Evolutionary conservation across 2,888 invertebrate species (phyloP), one percentile per base, ranked within the genome.

Genomic region (Heliconius sara): DNA sequence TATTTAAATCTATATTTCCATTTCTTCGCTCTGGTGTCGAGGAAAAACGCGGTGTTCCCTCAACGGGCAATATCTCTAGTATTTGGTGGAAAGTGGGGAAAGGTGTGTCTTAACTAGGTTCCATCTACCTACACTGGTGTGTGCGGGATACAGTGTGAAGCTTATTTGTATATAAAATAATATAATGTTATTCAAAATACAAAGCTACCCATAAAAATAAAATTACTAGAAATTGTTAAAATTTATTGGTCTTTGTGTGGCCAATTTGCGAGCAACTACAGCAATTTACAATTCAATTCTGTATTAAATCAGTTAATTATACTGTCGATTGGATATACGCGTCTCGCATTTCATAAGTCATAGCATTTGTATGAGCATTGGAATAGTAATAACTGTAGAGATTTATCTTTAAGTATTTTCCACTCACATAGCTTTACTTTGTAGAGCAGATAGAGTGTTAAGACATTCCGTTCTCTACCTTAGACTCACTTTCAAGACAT

Each of bases 281-380:
- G 34, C 72, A 57, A 78, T 73, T 78, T 67, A 78, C 78, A 78
- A 27, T 67, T 47, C 60, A 73, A 72, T 68, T 73, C 67, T 43
- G 47, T 66, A 77, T 73, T 72, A 76, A 77, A 71, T 73, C 57
- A 68, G 72, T 77, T 73, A 76, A 76, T 67, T 73, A 73, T 72
- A 67, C 30, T n/a, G 67, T 79, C 67, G 76, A 77, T 77, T 74
- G 43, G 43, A 43, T 39, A n/a, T 22, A 63, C 34, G 34, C 67
- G 67, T 67, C 67, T 67, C 67, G 22, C 34, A n/a, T 39, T 68
- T 39, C 39, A 39, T 39, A 10, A 68, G 5, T 39, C 19, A 57
- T 57, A 57, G 22, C 66, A 3, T 30, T 30, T 30, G 7, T 34
- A 19, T 66, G 9, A 0, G 22, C 27, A 63, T 63, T 63, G 63